Conservation (phyloP, 2,113 vertebrate species). For the Felis chaus region DNA sequence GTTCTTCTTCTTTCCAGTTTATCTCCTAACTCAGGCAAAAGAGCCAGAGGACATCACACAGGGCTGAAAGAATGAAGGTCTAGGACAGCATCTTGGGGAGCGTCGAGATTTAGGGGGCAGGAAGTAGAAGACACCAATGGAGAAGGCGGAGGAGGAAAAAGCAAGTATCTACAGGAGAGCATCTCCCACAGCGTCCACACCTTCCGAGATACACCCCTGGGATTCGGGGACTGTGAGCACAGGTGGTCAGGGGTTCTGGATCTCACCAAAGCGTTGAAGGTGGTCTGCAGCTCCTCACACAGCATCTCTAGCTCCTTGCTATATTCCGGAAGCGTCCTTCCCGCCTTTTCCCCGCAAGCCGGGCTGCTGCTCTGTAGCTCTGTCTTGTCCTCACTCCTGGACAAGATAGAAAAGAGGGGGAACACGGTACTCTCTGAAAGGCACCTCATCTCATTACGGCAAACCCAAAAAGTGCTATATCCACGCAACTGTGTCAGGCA, state of each 20-base stretch:
- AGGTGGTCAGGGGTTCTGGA: rapidly evolving
- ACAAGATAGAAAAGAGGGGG: not conserved
- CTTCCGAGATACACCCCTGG: rapidly evolving
- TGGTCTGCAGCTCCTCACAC: constrained; percentile 87
- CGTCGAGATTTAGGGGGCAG: not conserved
- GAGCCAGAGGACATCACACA: rapidly evolving
- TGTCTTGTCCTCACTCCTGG: constrained; percentile 82
- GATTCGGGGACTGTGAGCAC: not conserved
- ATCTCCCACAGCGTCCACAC: rapidly evolving
- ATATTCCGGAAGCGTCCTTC: constrained; percentile 61
- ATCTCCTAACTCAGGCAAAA: too few species aligned
- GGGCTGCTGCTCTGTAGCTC: constrained; percentile 71
- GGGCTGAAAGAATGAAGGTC: not conserved
- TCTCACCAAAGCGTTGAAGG: constrained; percentile 89
- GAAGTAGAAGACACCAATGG: rapidly evolving
- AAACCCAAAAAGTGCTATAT: not conserved
- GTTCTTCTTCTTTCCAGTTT: too few species aligned
- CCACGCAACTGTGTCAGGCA: rapidly evolving
- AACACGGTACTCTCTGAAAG: not conserved
- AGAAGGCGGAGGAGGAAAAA: not conserved
- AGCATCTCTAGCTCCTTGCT: constrained; percentile 85
- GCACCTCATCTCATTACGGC: rapidly evolving
- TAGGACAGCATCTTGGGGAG: not conserved
- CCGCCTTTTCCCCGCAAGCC: constrained; percentile 23
- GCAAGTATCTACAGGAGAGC: rapidly evolving